phyloP scores from a whole-genome alignment of 2,113 vertebrate species.

The Ochotona curzoniae region DNA sequence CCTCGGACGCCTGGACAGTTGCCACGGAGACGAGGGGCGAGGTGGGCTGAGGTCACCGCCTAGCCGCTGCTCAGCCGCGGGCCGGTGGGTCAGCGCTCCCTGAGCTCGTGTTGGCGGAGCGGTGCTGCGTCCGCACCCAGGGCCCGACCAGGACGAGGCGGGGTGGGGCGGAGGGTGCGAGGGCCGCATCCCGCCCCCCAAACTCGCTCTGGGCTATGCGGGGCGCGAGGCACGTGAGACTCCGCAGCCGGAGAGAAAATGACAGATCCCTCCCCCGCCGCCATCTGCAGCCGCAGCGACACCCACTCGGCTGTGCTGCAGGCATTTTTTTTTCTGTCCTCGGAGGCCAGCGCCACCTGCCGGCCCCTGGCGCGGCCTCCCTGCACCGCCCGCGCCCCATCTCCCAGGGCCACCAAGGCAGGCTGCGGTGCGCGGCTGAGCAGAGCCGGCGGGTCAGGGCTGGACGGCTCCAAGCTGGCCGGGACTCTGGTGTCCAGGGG shows the following conservation, averaged over 20 bases:
- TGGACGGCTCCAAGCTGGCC: not conserved
- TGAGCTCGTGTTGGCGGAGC: not conserved
- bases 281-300: conserved; percentile 79
- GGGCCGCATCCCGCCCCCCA: not conserved
- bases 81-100: not conserved
- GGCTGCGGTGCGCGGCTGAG: not conserved
- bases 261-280: conserved; percentile 66
- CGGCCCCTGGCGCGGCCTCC: conserved; percentile 14
- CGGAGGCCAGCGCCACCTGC: conserved; percentile 76
- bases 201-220: conserved; percentile 9
- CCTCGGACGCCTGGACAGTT: conserved; percentile 21
- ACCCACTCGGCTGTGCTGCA: conserved; percentile 77
- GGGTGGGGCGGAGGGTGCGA: not conserved
- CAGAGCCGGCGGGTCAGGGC: not conserved
- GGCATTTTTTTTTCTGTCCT: conserved; percentile 56
- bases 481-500: no score
- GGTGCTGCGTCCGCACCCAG: not conserved
- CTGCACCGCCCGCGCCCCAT: not conserved
- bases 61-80: not conserved
- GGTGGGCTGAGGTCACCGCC: conserved; percentile 43
- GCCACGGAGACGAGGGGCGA: conserved; percentile 22
- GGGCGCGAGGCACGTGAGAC: conserved; percentile 62
- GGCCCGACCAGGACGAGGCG: not conserved
- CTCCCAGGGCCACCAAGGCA: not conserved
- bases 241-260: conserved; percentile 58